phyloP scores from a whole-genome alignment of 2,888 invertebrate species.

The Apotomis turbidana region DNA sequence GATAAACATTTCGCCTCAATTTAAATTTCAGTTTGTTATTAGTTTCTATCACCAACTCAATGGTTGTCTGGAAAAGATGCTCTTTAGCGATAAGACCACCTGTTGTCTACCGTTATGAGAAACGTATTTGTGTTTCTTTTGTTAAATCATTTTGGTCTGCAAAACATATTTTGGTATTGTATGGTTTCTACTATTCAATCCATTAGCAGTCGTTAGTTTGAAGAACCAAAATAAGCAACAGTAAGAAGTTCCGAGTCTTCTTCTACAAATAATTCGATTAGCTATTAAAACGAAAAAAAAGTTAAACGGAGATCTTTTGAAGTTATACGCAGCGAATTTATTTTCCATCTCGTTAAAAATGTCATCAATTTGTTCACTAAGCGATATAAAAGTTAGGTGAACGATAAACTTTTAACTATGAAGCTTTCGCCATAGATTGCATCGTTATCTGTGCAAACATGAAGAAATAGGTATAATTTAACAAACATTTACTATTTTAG shows the following conservation, averaged over 20 bases:
- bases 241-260: neutral
- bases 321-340: slow-evolving; percentile 26
- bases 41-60: too few species aligned
- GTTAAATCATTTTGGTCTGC: too few species aligned
- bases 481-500: too few species aligned
- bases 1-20: too few species aligned
- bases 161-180: too few species aligned
- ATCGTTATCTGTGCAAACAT: slow-evolving; percentile 12
- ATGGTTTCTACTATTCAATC: neutral
- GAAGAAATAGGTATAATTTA: neutral
- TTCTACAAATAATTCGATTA: slow-evolving; percentile 3
- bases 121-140: too few species aligned
- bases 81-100: too few species aligned
- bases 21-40: too few species aligned
- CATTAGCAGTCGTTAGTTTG: neutral
- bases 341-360: slow-evolving; percentile 30
- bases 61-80: too few species aligned
- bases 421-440: slow-evolving; percentile 3
- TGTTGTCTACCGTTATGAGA: too few species aligned
- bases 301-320: slow-evolving; percentile 10
- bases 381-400: slow-evolving; percentile 22
- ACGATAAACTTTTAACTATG: slow-evolving; percentile 32
- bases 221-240: neutral
- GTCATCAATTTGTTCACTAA: slow-evolving; percentile 36
- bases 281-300: slow-evolving; percentile 22